Conservation (phyloP, 2,797 vertebrate species). For the Anguilla obscura region DNA sequence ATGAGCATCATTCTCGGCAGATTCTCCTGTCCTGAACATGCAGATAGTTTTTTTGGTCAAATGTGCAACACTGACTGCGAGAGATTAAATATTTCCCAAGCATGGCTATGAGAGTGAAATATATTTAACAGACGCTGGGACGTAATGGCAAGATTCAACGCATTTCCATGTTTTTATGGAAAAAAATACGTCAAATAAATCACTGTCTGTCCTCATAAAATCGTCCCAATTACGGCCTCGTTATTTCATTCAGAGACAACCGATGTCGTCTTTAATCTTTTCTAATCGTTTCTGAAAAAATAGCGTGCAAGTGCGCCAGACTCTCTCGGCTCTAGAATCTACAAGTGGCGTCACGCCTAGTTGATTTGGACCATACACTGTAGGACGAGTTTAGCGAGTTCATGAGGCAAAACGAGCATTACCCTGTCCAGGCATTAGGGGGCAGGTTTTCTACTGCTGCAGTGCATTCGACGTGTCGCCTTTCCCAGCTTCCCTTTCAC, state of each 20-base stretch:
- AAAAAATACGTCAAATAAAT: not conserved
- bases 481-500: slow-evolving; percentile 56
- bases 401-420: not conserved
- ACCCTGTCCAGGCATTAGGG: slow-evolving; percentile 38
- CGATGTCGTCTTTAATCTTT: not conserved
- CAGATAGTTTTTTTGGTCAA: not conserved
- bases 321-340: not conserved
- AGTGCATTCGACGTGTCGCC: slow-evolving; percentile 67
- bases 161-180: not conserved
- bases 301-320: not conserved
- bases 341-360: not conserved
- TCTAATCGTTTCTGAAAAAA: too few relatives aligned
- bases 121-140: not conserved
- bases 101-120: not conserved
- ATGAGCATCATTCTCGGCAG: not conserved
- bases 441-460: slow-evolving; percentile 37
- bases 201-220: not conserved
- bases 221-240: not conserved
- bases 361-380: not conserved
- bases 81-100: not conserved
- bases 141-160: not conserved
- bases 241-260: not conserved
- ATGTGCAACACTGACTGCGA: not conserved
- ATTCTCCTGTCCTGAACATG: not conserved
- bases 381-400: not conserved